A percentile compares a stretch with the other conserved stretches of the same genome.
Evolutionary conservation across 2,113 vertebrate genomes (phyloP).

Genomic region (Mungos mungo): DNA sequence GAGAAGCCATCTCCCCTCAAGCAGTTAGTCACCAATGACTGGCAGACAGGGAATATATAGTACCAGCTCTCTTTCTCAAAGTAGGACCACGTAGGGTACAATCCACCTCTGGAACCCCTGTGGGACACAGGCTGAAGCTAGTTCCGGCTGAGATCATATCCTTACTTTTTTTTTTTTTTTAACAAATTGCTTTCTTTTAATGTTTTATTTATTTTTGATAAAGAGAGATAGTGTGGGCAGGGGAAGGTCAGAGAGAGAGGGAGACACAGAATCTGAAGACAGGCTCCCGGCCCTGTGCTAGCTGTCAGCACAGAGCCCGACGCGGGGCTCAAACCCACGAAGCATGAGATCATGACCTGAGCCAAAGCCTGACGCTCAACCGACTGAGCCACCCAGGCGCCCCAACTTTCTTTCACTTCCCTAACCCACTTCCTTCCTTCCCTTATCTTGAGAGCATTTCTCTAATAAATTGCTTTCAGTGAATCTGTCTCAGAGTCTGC

Average conservation of each 20-base stretch:
- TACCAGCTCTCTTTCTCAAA: background rate
- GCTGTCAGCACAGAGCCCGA: too few species aligned
- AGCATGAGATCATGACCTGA: too few species aligned
- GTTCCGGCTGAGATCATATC: background rate
- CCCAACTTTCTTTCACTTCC: background rate
- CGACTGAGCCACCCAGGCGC: too few species aligned
- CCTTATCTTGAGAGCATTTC: background rate
- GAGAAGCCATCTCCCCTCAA: background rate
- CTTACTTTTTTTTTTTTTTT: background rate
- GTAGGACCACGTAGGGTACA: background rate
- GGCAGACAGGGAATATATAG: background rate
- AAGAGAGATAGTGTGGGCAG: too few species aligned
- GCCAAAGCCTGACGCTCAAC: too few species aligned
- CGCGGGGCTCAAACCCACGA: too few species aligned
- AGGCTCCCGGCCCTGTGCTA: too few species aligned
- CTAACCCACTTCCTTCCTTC: background rate
- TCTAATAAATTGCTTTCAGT: background rate
- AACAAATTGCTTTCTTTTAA: too few species aligned
- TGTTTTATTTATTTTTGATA: too few species aligned
- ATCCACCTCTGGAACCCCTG: background rate
- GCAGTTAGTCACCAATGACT: background rate
- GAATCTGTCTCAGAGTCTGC: background rate
- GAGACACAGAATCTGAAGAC: too few species aligned
- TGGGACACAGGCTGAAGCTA: background rate
- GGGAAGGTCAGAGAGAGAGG: too few species aligned